A percentile compares a stretch with the other conserved stretches of the same genome.
phyloP scores from a whole-genome alignment of 2,797 vertebrate genomes.

The Linurgus olivaceus region DNA sequence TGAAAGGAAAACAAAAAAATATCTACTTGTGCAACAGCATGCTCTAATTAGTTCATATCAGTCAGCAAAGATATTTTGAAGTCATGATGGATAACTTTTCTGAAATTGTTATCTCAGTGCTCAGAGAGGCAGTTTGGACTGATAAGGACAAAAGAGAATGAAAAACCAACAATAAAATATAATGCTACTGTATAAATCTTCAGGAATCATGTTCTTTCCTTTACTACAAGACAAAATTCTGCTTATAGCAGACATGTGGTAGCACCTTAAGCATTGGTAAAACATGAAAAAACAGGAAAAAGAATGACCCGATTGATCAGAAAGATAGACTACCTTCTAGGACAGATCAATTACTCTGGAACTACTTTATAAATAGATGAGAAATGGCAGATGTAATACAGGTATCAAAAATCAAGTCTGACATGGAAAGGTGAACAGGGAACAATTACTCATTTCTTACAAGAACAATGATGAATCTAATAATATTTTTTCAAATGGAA shows the following conservation, averaged over 20 bases:
- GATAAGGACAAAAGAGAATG: background rate
- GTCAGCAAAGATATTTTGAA: background rate
- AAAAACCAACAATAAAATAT: background rate
- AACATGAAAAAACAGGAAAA: background rate
- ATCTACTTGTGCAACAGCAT: background rate
- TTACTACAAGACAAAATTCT: background rate
- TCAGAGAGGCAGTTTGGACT: background rate
- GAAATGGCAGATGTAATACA: background rate
- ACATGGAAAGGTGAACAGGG: background rate
- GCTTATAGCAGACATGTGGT: background rate
- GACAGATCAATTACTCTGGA: background rate
- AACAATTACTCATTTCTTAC: background rate
- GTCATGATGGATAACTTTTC: background rate
- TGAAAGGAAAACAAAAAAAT: background rate
- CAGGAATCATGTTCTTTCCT: background rate
- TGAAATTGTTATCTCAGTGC: background rate
- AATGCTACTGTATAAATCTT: background rate
- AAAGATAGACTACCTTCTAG: background rate
- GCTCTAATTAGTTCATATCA: background rate
- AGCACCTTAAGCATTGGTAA: background rate
- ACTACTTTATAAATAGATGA: background rate
- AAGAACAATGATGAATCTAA: background rate
- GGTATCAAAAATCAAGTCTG: background rate
- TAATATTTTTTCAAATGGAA: background rate
- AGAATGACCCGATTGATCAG: background rate